phyloP scores from a whole-genome alignment of 2,113 vertebrate genomes.

The Beaufortia kweichowensis region DNA sequence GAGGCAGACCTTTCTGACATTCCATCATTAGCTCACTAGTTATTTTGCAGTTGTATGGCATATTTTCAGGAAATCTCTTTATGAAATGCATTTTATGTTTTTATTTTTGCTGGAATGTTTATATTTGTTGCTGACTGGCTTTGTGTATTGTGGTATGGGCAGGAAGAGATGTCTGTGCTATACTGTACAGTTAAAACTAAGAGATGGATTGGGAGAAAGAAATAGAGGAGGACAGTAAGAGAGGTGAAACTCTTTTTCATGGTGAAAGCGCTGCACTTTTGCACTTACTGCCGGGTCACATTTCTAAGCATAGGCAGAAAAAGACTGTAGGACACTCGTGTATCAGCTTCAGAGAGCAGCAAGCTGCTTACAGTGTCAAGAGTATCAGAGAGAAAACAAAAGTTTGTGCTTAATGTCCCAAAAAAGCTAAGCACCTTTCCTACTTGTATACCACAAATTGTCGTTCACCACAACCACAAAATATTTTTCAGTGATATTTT shows the following conservation, averaged over 20 bases:
- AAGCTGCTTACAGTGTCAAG: neutral
- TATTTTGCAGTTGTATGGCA: neutral
- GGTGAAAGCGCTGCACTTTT: constrained; percentile 49
- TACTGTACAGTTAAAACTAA: neutral
- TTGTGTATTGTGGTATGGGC: constrained; percentile 21
- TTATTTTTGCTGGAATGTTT: neutral
- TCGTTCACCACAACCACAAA: neutral
- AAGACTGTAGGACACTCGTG: constrained; percentile 29
- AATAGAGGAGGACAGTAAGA: constrained; percentile 13
- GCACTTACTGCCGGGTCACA: constrained; percentile 42
- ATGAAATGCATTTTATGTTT: neutral
- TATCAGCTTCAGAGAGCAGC: constrained; percentile 39
- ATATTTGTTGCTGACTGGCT: constrained; percentile 11
- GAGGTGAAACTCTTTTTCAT: constrained; percentile 42
- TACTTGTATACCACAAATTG: neutral
- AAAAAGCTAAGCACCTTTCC: neutral
- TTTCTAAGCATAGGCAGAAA: constrained; percentile 50
- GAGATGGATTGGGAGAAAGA: constrained; percentile 10
- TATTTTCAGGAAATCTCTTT: neutral
- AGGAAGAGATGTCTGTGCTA: constrained; percentile 22
- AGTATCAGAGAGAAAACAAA: neutral
- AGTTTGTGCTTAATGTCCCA: neutral
- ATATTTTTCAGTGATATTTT: neutral
- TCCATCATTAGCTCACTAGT: neutral
- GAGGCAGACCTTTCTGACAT: neutral